phyloP scores from a whole-genome alignment of 2,888 invertebrate species.

The Linnaemya vulpina region DNA sequence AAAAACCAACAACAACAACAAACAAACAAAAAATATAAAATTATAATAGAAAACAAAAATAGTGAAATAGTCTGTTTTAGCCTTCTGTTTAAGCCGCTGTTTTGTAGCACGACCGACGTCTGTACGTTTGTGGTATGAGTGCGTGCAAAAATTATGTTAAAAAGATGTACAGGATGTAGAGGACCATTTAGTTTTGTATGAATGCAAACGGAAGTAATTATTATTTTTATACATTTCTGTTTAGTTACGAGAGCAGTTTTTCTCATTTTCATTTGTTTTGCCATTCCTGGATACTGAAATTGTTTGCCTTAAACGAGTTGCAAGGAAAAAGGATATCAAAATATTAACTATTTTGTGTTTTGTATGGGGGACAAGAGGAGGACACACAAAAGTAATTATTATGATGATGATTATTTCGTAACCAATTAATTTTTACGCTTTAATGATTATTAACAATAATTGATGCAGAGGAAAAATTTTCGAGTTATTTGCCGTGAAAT shows the following conservation, averaged over 20 bases:
- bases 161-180: conserved; percentile 69
- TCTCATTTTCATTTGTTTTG: conserved; percentile 49
- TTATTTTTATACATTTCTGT: conserved; percentile 70
- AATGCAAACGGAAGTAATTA: conserved; percentile 70
- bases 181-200: conserved; percentile 69
- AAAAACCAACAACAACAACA: background rate
- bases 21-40: too few species aligned
- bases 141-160: conserved; percentile 52
- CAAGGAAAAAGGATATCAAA: conserved; percentile 55
- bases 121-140: background rate
- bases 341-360: conserved; percentile 1
- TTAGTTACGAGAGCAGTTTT: conserved; percentile 59
- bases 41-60: conserved; percentile 28
- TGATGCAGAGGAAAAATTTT: conserved; percentile 52
- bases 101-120: too few species aligned
- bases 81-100: too few species aligned
- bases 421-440: conserved; percentile 72
- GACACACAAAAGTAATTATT: conserved; percentile 57
- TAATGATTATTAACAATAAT: conserved; percentile 71
- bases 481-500: background rate
- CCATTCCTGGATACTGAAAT: conserved; percentile 34
- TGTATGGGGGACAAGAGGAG: background rate
- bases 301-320: conserved; percentile 25
- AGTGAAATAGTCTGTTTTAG: background rate
- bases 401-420: conserved; percentile 68